Conservation (phyloP, 2,797 vertebrate genomes). For the Limnodromus scolopaceus region DNA sequence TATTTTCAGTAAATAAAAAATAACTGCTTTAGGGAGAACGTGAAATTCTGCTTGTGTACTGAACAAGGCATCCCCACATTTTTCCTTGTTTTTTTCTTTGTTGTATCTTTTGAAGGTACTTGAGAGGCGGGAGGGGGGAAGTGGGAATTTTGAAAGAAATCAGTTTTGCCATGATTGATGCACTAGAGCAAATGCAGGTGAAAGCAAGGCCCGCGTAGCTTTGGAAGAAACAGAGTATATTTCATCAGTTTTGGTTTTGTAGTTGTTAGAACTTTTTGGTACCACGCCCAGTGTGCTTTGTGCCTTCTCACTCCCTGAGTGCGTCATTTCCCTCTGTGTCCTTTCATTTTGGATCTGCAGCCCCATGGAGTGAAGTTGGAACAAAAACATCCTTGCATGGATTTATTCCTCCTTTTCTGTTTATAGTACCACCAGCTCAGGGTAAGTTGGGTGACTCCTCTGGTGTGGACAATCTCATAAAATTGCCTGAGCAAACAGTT, state of each 20-base stretch:
- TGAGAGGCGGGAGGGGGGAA: background rate
- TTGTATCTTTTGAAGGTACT: background rate
- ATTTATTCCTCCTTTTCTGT: background rate
- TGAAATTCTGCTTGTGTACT: background rate
- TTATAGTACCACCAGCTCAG: background rate
- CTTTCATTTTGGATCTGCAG: background rate
- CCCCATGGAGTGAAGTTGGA: background rate
- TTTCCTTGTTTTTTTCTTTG: background rate
- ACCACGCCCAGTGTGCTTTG: background rate
- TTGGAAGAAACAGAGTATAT: background rate
- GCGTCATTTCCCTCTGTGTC: background rate
- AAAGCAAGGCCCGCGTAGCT: background rate
- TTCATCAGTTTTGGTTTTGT: background rate
- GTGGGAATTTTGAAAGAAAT: background rate
- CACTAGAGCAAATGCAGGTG: background rate
- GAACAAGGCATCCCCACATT: accelerated
- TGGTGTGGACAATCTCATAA: accelerated
- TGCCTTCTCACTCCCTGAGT: accelerated
- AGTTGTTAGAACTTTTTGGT: background rate
- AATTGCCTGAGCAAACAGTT: background rate
- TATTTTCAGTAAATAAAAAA: background rate
- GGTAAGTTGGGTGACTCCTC: background rate
- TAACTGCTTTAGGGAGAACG: background rate
- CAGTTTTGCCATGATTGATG: accelerated
- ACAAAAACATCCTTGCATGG: background rate